Evolutionary conservation across 2,113 vertebrate genomes (phyloP), one percentile per base, ranked within the genome.

Genomic region (Nothocercus nigrocapillus): DNA sequence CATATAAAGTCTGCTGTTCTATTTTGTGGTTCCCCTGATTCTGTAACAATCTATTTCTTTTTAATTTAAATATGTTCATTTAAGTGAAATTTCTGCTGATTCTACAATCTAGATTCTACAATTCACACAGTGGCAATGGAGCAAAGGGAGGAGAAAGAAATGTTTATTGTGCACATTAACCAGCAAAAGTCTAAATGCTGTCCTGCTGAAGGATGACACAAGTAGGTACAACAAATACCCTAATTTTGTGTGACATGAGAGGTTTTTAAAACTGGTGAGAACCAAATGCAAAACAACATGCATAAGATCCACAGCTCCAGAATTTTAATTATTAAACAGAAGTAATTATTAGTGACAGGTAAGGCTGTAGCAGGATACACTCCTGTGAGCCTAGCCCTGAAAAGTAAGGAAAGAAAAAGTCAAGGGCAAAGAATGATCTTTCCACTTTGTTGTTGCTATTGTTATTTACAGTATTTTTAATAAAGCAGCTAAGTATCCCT

Each of bases 291-390:
- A 64, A 62, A 64, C 42, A 51, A 67, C 67, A 44, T 66, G 28
- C 18, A 8, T 20, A 77, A 63, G 45, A 87, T 78, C 21, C 27
- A 49, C 28, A 93, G 74, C 42, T 66, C 21, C 66, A 62, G 49
- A 24, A 28, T 85, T 95, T 82, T 76, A 83, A 21, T 84, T 47
- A 61, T 25, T 89, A 87, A 93, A 70, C 82, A 85, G 69, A 85
- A 40, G 14, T 1, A 6, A 24, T 34, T 30, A 5, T 66, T 82
- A 58, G 11, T 24, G 44, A 68, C n/a, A 58, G 38, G 36, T 80
- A 21, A 62, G 66, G 20, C 70, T 91, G 66, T 3, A 5, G 49
- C 72, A 89, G 82, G 75, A 45, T 30, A 56, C n/a, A 20, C 92
- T 94, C 89, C 63, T 62, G 20, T 58, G 47, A 69, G 40, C 63